Percentiles rank a stretch among this genome's conserved stretches.
Conservation (phyloP, 2,888 invertebrate species). For the Zootermopsis nevadensis region DNA sequence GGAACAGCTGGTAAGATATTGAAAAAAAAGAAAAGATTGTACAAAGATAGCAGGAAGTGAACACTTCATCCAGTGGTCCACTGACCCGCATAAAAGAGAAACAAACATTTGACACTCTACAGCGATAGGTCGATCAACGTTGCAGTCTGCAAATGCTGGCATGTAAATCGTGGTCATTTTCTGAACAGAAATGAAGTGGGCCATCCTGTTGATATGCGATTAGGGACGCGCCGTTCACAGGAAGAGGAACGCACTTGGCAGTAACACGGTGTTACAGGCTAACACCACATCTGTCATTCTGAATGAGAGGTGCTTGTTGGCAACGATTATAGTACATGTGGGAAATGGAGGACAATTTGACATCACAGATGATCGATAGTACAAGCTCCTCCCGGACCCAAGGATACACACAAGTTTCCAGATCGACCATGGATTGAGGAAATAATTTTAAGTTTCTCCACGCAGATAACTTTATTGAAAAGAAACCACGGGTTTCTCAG, state of each 20-base stretch:
- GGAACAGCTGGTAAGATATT: no score
- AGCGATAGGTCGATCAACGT: no score
- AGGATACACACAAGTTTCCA: no score
- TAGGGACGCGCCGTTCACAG: not conserved
- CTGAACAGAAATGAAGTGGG: not conserved
- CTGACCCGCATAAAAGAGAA: no score
- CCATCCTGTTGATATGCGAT: not conserved
- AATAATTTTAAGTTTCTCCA: no score
- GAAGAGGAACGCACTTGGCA: not conserved
- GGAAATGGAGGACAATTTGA: not conserved
- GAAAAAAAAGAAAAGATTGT: no score
- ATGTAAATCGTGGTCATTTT: not conserved
- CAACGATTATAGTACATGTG: not conserved
- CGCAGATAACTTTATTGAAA: no score
- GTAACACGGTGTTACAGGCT: conserved; percentile 8
- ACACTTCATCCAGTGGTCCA: no score
- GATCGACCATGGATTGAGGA: no score
- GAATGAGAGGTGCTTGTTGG: not conserved
- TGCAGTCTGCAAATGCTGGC: not conserved
- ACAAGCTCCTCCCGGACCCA: not conserved
- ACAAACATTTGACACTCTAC: no score
- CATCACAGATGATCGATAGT: conserved; percentile 2
- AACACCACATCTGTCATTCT: not conserved
- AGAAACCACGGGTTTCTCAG: no score
- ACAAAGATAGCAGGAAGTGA: no score